Conservation (phyloP, 37 sponge, comb jelly and placozoan genomes). For the Bolinopsis microptera region DNA sequence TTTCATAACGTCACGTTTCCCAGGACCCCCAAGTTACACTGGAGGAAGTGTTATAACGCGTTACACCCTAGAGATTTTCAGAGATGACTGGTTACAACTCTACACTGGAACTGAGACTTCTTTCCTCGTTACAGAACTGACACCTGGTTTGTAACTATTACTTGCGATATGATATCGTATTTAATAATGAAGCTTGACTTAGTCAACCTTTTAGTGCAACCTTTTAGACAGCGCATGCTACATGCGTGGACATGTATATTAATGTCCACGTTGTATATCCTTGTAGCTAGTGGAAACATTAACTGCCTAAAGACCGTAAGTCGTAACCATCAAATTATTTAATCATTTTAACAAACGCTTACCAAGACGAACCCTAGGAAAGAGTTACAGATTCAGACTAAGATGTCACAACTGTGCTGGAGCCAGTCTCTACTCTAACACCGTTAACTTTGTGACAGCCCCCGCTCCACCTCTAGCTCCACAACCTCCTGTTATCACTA, state of each 20-base stretch:
- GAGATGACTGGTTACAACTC: neutral
- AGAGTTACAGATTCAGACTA: neutral
- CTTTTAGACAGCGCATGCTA: no score
- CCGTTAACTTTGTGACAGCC: neutral
- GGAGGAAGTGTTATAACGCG: slow-evolving; percentile 11
- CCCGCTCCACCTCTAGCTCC: neutral
- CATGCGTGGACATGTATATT: no score
- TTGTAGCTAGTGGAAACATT: neutral
- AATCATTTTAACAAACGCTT: neutral
- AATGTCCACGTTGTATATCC: no score
- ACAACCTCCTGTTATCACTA: neutral
- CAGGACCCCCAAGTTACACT: neutral
- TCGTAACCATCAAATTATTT: neutral
- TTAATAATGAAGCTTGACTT: neutral
- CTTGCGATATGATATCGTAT: no score
- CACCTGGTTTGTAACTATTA: slow-evolving; percentile 24
- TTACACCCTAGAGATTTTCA: slow-evolving; percentile 31
- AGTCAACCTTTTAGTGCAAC: no score
- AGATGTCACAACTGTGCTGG: slow-evolving; percentile 16
- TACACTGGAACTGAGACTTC: neutral
- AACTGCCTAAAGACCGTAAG: neutral
- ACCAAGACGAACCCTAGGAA: neutral
- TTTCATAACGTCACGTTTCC: no score
- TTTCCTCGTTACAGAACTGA: neutral
- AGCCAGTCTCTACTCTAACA: slow-evolving; percentile 40